Conservation (phyloP, 2,797 vertebrate genomes). For the Cottoperca gobio region DNA sequence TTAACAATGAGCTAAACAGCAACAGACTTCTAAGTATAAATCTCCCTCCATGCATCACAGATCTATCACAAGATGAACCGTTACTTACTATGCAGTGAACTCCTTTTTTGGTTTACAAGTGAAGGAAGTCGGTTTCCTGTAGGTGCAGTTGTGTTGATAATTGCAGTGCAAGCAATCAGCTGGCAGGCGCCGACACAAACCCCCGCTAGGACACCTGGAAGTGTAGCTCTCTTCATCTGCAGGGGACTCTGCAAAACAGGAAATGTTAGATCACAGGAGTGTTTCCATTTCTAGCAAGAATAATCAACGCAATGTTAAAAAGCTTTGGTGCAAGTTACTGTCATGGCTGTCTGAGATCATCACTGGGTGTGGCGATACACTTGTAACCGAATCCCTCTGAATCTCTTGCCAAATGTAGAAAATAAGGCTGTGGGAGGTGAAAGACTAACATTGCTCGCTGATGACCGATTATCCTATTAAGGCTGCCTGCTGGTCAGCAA, state of each 20-base stretch:
- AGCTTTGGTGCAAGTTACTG: neutral
- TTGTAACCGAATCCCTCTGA: neutral
- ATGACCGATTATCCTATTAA: slow-evolving; percentile 31
- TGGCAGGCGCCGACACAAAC: slow-evolving; percentile 89
- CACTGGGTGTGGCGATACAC: neutral
- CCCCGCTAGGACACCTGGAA: slow-evolving; percentile 91
- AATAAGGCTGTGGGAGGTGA: neutral
- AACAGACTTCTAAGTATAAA: neutral
- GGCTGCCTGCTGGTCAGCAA: neutral
- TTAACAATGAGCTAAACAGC: neutral
- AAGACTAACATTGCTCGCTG: slow-evolving; percentile 20
- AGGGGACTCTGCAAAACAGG: slow-evolving; percentile 69
- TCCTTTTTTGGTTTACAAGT: slow-evolving; percentile 86
- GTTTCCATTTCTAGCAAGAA: neutral
- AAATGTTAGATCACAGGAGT: slow-evolving; percentile 6
- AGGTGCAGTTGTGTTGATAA: slow-evolving; percentile 92
- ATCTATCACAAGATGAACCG: neutral
- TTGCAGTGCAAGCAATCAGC: slow-evolving; percentile 90
- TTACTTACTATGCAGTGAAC: slow-evolving; percentile 93
- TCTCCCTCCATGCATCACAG: neutral
- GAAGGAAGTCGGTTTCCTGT: slow-evolving; percentile 88
- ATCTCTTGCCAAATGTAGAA: neutral
- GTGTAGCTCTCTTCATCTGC: slow-evolving; percentile 61
- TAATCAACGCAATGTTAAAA: neutral
- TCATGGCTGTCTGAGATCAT: neutral